A percentile compares a stretch with the other conserved stretches of the same genome.
These are phyloP conservation scores for Sylvia atricapilla DNA, from an alignment of 2,113 vertebrate species.

Conservation along the genomic window DNA sequence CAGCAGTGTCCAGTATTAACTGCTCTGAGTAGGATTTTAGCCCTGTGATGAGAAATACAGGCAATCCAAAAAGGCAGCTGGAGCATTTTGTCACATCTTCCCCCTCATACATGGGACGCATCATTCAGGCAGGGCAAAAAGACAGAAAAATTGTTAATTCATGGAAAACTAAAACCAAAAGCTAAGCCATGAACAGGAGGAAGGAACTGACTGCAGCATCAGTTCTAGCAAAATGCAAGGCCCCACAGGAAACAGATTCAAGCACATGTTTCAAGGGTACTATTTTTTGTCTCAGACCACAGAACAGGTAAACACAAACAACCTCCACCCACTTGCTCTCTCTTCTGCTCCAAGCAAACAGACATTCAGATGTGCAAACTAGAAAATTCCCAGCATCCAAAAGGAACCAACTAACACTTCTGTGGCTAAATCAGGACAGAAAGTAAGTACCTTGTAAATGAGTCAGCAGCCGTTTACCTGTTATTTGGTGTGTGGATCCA, in stretches of 20 bases:
- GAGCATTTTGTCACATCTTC: neutral
- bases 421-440: neutral
- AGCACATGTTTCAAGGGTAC: neutral
- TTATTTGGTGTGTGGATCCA: conserved; percentile 80
- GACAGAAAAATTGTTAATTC: neutral
- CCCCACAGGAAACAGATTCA: neutral
- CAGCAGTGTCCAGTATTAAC: neutral
- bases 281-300: neutral
- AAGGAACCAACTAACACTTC: neutral
- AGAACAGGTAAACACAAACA: neutral
- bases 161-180: neutral
- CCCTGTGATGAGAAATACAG: neutral
- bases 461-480: conserved; percentile 75
- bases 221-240: neutral
- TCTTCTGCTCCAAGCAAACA: neutral
- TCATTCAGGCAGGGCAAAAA: neutral
- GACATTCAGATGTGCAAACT: neutral
- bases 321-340: neutral
- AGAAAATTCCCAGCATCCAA: neutral
- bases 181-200: neutral
- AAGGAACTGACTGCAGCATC: neutral
- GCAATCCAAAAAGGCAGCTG: neutral
- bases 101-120: neutral
- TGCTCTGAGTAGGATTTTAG: neutral
- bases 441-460: neutral